These are phyloP conservation scores for Colistium nudipinnis DNA, from an alignment of 2,113 vertebrate genomes.

Conservation along the genomic window DNA sequence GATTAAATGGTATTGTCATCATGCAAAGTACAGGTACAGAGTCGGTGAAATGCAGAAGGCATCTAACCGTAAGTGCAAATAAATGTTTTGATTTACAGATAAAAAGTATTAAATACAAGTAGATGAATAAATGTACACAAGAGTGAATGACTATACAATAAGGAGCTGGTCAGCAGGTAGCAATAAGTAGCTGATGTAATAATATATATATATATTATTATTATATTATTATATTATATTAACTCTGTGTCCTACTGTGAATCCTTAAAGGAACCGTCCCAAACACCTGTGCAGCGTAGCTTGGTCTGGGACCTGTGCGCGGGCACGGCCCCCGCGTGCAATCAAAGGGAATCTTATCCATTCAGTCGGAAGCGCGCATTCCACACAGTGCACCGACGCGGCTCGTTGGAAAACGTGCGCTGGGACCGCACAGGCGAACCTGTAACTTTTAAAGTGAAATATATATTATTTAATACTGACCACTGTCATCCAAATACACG, in stretches of 20 bases:
- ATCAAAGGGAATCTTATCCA: slow-evolving; percentile 69
- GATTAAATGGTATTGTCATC: too few species aligned
- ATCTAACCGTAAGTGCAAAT: too few species aligned
- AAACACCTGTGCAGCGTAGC: slow-evolving; percentile 23
- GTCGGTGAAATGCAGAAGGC: too few species aligned
- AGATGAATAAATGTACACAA: too few species aligned
- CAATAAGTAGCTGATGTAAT: too few species aligned
- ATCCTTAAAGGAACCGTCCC: background rate
- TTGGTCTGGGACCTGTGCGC: slow-evolving; percentile 13
- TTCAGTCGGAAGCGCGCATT: slow-evolving; percentile 67
- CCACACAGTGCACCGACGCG: slow-evolving; percentile 22
- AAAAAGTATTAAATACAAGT: too few species aligned
- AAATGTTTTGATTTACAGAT: too few species aligned
- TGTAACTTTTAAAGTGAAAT: background rate
- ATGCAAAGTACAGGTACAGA: too few species aligned
- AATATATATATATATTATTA: background rate
- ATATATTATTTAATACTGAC: too few species aligned
- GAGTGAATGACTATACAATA: too few species aligned
- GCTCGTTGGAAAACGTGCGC: slow-evolving; percentile 59
- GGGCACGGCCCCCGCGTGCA: slow-evolving; percentile 33
- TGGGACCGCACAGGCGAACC: slow-evolving; percentile 31
- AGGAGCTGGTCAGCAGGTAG: too few species aligned
- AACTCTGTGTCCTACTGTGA: background rate
- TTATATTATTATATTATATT: background rate
- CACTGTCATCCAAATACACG: too few species aligned